phyloP scores from a whole-genome alignment of 92 coral and sea anemone genomes.

The Epizoanthus stellaris region DNA sequence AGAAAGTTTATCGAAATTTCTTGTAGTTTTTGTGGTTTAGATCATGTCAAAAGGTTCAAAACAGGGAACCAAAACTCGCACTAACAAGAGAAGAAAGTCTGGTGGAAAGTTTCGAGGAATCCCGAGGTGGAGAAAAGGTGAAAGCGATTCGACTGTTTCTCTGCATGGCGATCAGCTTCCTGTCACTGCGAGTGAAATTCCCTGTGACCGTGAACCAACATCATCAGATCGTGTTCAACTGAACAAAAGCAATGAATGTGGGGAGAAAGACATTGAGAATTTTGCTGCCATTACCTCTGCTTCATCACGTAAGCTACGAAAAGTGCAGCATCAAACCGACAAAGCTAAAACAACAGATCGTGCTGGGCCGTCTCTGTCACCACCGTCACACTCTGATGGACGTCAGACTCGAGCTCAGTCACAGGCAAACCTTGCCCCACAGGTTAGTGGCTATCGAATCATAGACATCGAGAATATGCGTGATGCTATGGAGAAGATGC shows the following conservation, averaged over 20 bases:
- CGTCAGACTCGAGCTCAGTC: background rate
- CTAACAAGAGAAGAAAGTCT: slow-evolving; percentile 21
- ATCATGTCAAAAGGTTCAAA: slow-evolving; percentile 45
- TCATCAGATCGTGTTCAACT: background rate
- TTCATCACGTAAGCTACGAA: slow-evolving; percentile 19
- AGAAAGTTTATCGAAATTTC: slow-evolving; percentile 17
- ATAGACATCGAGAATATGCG: slow-evolving; percentile 41
- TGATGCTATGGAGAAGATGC: slow-evolving; percentile 39
- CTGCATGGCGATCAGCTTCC: background rate
- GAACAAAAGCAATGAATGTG: background rate
- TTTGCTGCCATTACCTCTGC: slow-evolving; percentile 9
- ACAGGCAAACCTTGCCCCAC: background rate
- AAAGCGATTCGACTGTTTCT: slow-evolving; percentile 13
- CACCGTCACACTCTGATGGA: background rate
- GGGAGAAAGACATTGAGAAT: background rate
- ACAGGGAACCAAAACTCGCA: slow-evolving; percentile 15
- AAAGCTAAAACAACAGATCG: slow-evolving; percentile 2
- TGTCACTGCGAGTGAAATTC: slow-evolving; percentile 12
- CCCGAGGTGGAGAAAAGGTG: slow-evolving; percentile 4
- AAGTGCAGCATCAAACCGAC: slow-evolving; percentile 5
- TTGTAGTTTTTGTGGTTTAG: slow-evolving; percentile 7
- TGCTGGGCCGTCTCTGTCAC: slow-evolving; percentile 10
- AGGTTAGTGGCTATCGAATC: slow-evolving; percentile 31
- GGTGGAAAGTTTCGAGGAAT: slow-evolving; percentile 5
- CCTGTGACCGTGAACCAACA: background rate